A percentile compares a stretch with the other conserved stretches of the same genome.
These are phyloP conservation scores for Neodiprion pinetum DNA, from an alignment of 1,140 invertebrate species.

Conservation along the genomic window DNA sequence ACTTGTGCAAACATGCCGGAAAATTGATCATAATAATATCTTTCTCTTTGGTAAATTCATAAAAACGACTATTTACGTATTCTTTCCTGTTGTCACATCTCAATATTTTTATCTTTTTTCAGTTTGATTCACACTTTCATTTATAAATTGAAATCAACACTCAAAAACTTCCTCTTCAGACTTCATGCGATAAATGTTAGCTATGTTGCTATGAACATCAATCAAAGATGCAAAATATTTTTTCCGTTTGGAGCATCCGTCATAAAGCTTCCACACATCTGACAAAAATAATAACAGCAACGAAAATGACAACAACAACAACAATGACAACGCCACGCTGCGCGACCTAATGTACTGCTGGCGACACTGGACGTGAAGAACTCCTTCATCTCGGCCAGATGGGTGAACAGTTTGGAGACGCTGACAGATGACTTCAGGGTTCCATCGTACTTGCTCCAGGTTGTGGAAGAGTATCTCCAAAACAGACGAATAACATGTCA, in stretches of 20 bases:
- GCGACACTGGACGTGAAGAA: too few relatives aligned
- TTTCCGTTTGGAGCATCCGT: conserved; percentile 18
- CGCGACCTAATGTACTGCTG: too few relatives aligned
- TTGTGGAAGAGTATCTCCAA: too few relatives aligned
- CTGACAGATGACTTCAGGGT: too few relatives aligned
- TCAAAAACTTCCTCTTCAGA: conserved; percentile 17
- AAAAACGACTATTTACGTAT: conserved; percentile 35
- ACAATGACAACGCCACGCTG: too few relatives aligned
- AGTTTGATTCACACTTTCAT: conserved; percentile 29
- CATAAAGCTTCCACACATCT: conserved; percentile 47
- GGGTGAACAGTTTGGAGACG: too few relatives aligned
- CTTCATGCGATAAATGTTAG: conserved; percentile 20
- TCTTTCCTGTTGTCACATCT: conserved; percentile 41
- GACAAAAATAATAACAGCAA: too few relatives aligned
- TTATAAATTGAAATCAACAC: conserved; percentile 24
- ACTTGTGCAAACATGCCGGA: conserved; percentile 29
- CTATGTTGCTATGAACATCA: conserved; percentile 31
- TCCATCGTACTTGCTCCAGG: too few relatives aligned
- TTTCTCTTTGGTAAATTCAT: conserved; percentile 29
- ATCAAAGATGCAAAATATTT: conserved; percentile 32
- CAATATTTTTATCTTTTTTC: conserved; percentile 36
- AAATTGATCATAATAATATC: conserved; percentile 28
- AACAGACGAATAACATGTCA: too few relatives aligned
- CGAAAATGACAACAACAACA: too few relatives aligned
- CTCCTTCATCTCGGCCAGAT: too few relatives aligned